Evolutionary conservation across 2,888 invertebrate genomes (phyloP), one percentile per base, ranked within the genome.

Genomic region (Drosophila algonquin): DNA sequence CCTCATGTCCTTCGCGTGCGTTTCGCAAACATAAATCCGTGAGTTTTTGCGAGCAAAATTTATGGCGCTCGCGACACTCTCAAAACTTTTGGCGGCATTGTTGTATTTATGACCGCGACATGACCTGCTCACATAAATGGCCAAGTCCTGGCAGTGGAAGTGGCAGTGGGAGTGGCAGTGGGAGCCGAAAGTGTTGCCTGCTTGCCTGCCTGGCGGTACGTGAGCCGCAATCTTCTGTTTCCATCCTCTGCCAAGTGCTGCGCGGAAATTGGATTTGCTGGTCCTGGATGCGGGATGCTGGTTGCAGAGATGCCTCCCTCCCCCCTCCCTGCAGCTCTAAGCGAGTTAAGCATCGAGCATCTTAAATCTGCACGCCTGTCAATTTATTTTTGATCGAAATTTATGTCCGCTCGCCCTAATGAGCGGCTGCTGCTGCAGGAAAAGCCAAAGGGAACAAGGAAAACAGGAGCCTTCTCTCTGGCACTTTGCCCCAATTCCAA

Each of bases 81-180:
- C 83, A 81, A 82, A 82, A 65, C 80, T 85, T 72, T 75, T 75
- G 72, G 75, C 56, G 79, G 80, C 80, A 80, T 86, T 86, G 76
- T 77, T 80, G 87, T 87, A 90, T 90, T 90, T 90, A 90, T 90
- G 90, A 85, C 86, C 90, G 89, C 90, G 89, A 89, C 90, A 90
- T 90, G 90, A 90, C 90, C 90, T 90, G 89, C 76, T 70, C 75
- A 67, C 77, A 77, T 59, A 78, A 80, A 72, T 75, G 73, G 52
- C 56, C 76, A 55, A 74, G 55, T 69, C 55, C 61, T 63, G 61
- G 1, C 35, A 62, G 45, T 52, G 61, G 30, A 44, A 32, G 8
- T 30, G 30, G 30, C 30, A 53, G 69, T 44, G 59, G 51, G 52
- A 57, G n/a, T n/a, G n/a, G n/a, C n/a, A n/a, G n/a, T n/a, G 58